Conservation (phyloP, 2,113 vertebrate species). For the Rhodinocichla rosea region DNA sequence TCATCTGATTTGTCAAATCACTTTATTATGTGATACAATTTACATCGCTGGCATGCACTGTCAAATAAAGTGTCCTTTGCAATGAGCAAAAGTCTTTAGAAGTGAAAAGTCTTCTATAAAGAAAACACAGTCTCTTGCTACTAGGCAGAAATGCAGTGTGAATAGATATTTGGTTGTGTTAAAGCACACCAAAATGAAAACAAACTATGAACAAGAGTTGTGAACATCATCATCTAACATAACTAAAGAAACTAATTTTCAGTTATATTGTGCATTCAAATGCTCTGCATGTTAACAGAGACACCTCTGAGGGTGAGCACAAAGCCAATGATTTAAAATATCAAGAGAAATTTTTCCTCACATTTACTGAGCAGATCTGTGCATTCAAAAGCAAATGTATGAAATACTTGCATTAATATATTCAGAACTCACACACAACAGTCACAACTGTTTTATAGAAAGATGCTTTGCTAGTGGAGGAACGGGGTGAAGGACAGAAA, state of each 20-base stretch:
- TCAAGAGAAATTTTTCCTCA: neutral
- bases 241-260: neutral
- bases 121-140: slow-evolving; percentile 13
- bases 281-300: neutral
- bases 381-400: slow-evolving; percentile 22
- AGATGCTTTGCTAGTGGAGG: neutral
- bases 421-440: neutral
- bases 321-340: neutral
- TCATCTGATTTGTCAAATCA: slow-evolving; percentile 46
- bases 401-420: neutral
- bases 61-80: slow-evolving; percentile 46
- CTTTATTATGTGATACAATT: slow-evolving; percentile 71
- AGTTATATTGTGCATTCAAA: neutral
- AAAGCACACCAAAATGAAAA: slow-evolving; percentile 46
- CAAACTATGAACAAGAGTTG: slow-evolving; percentile 4
- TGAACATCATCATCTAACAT: neutral
- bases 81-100: slow-evolving; percentile 38
- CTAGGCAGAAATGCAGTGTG: slow-evolving; percentile 28
- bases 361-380: neutral
- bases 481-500: neutral
- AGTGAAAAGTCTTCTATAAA: slow-evolving; percentile 25
- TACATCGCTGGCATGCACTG: slow-evolving; percentile 37
- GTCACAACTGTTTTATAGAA: neutral
- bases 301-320: neutral
- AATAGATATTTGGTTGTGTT: slow-evolving; percentile 22